phyloP scores from a whole-genome alignment of 2,797 vertebrate species.

The Mallotus villosus region DNA sequence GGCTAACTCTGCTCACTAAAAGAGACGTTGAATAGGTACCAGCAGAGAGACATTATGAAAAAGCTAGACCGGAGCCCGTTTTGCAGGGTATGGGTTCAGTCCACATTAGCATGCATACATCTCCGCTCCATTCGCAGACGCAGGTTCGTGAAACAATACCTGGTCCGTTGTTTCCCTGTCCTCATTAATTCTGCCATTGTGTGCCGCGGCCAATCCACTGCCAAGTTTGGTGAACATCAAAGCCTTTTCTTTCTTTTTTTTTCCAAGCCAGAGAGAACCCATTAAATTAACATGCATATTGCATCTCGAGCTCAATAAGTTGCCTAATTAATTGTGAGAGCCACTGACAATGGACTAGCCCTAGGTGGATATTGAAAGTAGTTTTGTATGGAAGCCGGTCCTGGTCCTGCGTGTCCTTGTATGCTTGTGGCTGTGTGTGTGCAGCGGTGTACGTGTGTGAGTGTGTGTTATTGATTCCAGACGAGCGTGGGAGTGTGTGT shows the following conservation, averaged over 20 bases:
- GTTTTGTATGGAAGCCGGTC: slow-evolving; percentile 40
- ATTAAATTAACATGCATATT: slow-evolving; percentile 80
- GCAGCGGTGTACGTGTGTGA: slow-evolving; percentile 19
- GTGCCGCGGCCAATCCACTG: slow-evolving; percentile 69
- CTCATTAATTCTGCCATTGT: slow-evolving; percentile 80
- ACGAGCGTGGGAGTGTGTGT: slow-evolving; percentile 47
- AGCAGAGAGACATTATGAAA: slow-evolving; percentile 38
- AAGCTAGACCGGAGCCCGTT: slow-evolving; percentile 32
- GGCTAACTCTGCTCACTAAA: not conserved
- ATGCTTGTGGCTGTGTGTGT: slow-evolving; percentile 19
- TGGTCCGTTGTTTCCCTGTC: slow-evolving; percentile 66
- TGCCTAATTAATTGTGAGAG: slow-evolving; percentile 70
- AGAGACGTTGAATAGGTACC: not conserved
- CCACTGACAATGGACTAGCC: slow-evolving; percentile 51
- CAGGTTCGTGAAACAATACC: slow-evolving; percentile 68
- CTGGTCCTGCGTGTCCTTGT: slow-evolving; percentile 23
- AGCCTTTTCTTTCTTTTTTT: slow-evolving; percentile 57
- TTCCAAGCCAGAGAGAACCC: slow-evolving; percentile 64
- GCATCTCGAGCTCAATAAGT: slow-evolving; percentile 72
- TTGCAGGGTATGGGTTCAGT: slow-evolving; percentile 50
- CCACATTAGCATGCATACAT: slow-evolving; percentile 65
- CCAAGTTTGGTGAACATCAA: slow-evolving; percentile 81
- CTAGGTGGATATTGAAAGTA: slow-evolving; percentile 59
- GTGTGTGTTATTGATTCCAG: slow-evolving; percentile 47
- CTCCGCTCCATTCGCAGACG: slow-evolving; percentile 63